phyloP scores from a whole-genome alignment of 2,888 invertebrate genomes.

The Synanthedon vespiformis region DNA sequence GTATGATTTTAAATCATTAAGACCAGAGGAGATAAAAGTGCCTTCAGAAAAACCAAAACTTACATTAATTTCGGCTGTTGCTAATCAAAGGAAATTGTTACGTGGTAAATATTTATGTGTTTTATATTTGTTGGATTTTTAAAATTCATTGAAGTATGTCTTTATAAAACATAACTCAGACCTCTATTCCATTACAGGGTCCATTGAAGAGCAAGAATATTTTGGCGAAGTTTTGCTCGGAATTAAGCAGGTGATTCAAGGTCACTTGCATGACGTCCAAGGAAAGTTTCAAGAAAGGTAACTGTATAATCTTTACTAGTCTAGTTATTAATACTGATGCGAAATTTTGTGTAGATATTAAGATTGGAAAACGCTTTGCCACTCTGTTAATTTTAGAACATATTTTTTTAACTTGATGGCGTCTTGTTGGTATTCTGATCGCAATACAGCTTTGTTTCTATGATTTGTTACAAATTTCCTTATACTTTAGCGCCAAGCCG shows the following conservation, averaged over 20 bases:
- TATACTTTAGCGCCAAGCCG: too few species aligned
- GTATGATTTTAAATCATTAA: conserved; percentile 47
- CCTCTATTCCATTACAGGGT: conserved; percentile 53
- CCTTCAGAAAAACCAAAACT: conserved; percentile 69
- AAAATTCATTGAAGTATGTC: neutral
- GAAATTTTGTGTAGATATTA: too few species aligned
- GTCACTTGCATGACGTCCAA: conserved; percentile 78
- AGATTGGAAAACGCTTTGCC: too few species aligned
- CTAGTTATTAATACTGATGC: too few species aligned
- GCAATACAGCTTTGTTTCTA: too few species aligned
- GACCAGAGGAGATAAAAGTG: conserved; percentile 66
- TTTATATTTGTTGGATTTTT: neutral
- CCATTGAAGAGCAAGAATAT: conserved; percentile 82
- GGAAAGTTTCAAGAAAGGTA: conserved; percentile 76
- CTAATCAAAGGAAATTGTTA: conserved; percentile 71
- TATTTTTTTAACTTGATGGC: too few species aligned
- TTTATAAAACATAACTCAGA: conserved; percentile 8
- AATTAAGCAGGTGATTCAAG: conserved; percentile 85
- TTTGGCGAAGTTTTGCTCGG: conserved; percentile 83
- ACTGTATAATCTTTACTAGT: neutral
- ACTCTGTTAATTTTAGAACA: too few species aligned
- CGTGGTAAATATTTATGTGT: conserved; percentile 47
- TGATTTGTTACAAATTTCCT: too few species aligned
- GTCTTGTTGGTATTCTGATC: too few species aligned
- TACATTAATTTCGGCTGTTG: conserved; percentile 67